Base-by-base conservation (phyloP, 2,113 vertebrate genomes). In the Microtus ochrogaster region DNA sequence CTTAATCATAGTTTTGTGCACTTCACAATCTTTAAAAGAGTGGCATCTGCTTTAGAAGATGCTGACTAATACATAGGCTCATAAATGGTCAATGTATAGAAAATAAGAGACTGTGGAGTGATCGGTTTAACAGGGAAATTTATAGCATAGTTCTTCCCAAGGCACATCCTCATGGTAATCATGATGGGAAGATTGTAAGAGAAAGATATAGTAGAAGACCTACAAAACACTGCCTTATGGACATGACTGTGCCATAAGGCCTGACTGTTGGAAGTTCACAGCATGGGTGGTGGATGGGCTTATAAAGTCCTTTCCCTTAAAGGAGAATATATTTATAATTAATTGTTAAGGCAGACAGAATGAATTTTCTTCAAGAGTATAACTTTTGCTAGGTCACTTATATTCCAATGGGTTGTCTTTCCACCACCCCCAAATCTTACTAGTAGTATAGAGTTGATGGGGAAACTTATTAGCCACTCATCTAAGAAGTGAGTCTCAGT, bases 101-200 rank as follows among this genome's bases (percentile, higher is more conserved):
- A 28, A 44, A 47, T 7, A 49, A 30, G 47, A 78, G 14, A 78
- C 47, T 78, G 26, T 30, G 28, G 44, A 33, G 28, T 52, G 28
- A 5, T 52, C 0, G 0, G 13, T 33, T 2, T 52, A 49, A 19
- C 4, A 36, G 76, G 22, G 7, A 14, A 7, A 33, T 17, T 28
- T 52, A 8, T 47, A 47, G 72, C 9, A 47, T 47, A 77, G 41
- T 13, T 47, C 44, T 6, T 77, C 7, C 26, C 76, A 49, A 30
- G 12, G 24, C 26, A 49, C 13, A 77, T 30, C 7, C 2, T 77
- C 44, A 49, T 9, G 26, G 24, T 28, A 28, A 11, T 28, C 5
- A 5, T 44, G 11, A 13, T 8, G 6, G 44, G 30, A 77, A 17
- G 26, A 47, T 19, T 28, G 41, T 16, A 77, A 47, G 44, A 33